A percentile compares a stretch with the other conserved stretches of the same genome.
Evolutionary conservation across 2,888 invertebrate species (phyloP).

Genomic region (Tachina fera): DNA sequence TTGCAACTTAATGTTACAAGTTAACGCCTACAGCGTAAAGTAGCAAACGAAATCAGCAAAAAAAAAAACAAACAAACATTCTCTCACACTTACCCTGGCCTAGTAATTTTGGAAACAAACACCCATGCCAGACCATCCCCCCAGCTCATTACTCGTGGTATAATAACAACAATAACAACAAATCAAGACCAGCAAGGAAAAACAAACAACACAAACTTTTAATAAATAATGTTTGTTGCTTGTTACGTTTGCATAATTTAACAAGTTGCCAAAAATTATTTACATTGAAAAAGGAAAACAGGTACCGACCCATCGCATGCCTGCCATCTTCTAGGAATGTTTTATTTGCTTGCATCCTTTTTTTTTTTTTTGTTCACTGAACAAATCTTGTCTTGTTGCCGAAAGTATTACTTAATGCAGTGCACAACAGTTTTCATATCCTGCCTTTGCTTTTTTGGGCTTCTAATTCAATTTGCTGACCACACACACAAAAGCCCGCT

Average conservation of each 20-base stretch:
- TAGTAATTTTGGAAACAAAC: conserved; percentile 30
- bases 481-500: conserved; percentile 14
- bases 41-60: conserved; percentile 46
- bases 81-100: conserved; percentile 25
- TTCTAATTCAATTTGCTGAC: conserved; percentile 67
- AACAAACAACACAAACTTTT: conserved; percentile 47
- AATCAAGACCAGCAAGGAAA: conserved; percentile 33
- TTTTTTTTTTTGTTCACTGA: background rate
- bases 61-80: conserved; percentile 56
- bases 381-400: conserved; percentile 1
- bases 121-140: conserved; percentile 3
- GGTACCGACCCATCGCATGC: conserved; percentile 17
- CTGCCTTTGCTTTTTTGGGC: conserved; percentile 43
- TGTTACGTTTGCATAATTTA: conserved; percentile 67
- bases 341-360: conserved; percentile 32
- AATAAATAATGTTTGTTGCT: conserved; percentile 58
- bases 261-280: conserved; percentile 50
- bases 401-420: conserved; percentile 15
- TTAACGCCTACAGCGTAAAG: conserved; percentile 70
- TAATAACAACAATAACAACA: background rate
- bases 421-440: background rate
- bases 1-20: conserved; percentile 75
- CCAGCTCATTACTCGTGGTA: background rate
- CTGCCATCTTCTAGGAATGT: background rate
- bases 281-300: conserved; percentile 33